Evolutionary conservation across 2,797 vertebrate species (phyloP), one percentile per base, ranked within the genome.

Genomic region (Macrochelys suwanniensis): DNA sequence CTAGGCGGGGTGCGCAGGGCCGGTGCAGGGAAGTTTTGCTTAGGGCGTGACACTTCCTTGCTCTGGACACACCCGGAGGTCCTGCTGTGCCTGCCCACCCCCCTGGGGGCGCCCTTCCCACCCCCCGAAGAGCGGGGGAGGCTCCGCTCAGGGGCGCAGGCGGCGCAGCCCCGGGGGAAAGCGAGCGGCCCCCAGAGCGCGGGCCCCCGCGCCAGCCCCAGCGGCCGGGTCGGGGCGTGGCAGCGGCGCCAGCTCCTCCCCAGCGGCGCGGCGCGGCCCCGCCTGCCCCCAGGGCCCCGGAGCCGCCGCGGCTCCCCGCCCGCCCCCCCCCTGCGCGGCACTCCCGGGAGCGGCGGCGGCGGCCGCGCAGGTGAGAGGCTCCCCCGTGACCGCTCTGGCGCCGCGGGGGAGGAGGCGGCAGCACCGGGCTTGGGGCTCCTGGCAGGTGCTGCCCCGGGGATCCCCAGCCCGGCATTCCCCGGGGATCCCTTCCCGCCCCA

Each of bases 161-260:
- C 37, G 19, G 19, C 71, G 17, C 37, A 21, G 9, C 47, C 9
- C 65, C 21, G 16, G 21, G 3, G 23, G 5, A 42, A 42, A 42
- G 37, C 5, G 74, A 26, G 45, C 21, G 10, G 74, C 5, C 25
- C 15, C 54, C 16, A 1, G 17, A 23, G 47, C 2, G 9, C 11
- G 6, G 0, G 31, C 2, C 10, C 26, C 11, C 1, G 4, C 15
- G 47, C 2, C n/a, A 13, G 4, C 4, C 3, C 1, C 26, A 1
- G 56, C 31, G 1, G 47, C 71, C 37, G 76, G n/a, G 31, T 17
- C 6, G 37, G 15, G 33, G 68, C 37, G 68, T 7, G 33, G 37
- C 33, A 28, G 19, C 13, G 45, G 25, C 76, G 7, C 25, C 33
- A 17, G 17, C n/a, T 10, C 33, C 65, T 53, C 51, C 51, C 19